Conservation (phyloP, 2,113 vertebrate species). For the Cricetomys ansorgei region DNA sequence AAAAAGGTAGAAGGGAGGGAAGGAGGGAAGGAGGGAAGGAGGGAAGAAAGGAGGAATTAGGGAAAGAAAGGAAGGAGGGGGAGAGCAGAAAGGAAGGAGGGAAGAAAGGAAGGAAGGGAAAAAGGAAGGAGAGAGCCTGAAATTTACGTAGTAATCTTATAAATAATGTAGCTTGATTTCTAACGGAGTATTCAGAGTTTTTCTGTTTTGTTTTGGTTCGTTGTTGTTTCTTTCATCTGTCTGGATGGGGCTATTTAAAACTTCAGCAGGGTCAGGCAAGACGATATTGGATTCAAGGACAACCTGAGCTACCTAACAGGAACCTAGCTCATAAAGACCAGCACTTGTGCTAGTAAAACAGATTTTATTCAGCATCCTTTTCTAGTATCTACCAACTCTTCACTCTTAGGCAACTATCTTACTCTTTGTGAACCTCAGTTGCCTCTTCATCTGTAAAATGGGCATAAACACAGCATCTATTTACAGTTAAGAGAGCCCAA, state of each 20-base stretch:
- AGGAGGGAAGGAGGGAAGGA: accelerated
- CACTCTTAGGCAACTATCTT: background rate
- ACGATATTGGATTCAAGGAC: background rate
- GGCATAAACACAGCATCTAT: background rate
- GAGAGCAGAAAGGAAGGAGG: background rate
- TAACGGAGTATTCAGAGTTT: background rate
- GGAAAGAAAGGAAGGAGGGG: no score
- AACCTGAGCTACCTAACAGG: background rate
- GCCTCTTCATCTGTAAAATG: background rate
- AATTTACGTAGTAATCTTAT: background rate
- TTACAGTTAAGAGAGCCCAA: no score
- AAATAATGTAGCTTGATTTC: background rate
- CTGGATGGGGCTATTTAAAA: background rate
- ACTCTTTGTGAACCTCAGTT: background rate
- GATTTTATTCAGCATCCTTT: background rate
- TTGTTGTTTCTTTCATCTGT: background rate
- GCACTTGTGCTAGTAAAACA: background rate
- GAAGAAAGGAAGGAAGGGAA: background rate
- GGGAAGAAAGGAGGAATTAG: accelerated
- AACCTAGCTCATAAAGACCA: background rate
- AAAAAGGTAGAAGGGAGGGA: background rate
- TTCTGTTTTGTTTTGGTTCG: background rate
- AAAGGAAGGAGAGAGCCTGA: background rate
- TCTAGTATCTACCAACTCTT: background rate
- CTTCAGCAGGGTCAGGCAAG: background rate